Conservation (phyloP, 1,140 invertebrate species). For the Saccostrea cuccullata region DNA sequence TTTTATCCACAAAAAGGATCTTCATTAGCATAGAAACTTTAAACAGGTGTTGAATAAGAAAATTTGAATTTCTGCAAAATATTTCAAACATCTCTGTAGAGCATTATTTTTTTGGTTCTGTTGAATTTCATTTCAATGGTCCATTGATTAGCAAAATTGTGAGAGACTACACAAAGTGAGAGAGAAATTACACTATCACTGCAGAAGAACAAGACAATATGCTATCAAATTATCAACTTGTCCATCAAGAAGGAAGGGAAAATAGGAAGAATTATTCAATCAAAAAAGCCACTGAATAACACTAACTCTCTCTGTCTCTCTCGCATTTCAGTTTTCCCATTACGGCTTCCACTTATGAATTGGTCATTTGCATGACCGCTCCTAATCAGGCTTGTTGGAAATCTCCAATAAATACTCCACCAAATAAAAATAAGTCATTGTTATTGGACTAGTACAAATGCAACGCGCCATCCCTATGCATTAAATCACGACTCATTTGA, state of each 20-base stretch:
- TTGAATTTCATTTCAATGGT: background rate
- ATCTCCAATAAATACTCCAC: constrained; percentile 28
- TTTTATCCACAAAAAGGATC: background rate
- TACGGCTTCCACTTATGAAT: constrained; percentile 24
- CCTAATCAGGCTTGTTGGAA: background rate
- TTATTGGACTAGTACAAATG: constrained; percentile 10
- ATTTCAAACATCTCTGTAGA: background rate
- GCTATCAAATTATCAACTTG: constrained; percentile 31
- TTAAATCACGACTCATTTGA: constrained; percentile 40
- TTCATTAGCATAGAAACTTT: background rate
- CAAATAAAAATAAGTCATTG: constrained; percentile 33
- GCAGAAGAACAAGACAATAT: constrained; percentile 20
- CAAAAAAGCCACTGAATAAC: constrained; percentile 31
- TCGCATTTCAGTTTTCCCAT: constrained; percentile 28
- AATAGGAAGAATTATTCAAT: constrained; percentile 38
- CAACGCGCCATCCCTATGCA: constrained; percentile 19
- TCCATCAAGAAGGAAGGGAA: background rate
- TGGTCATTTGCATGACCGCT: constrained; percentile 43
- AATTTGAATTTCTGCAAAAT: background rate
- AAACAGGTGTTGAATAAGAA: background rate
- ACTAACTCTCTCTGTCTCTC: constrained; percentile 30
- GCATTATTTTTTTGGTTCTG: background rate
- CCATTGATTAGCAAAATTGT: constrained; percentile 11
- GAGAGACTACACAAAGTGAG: background rate
- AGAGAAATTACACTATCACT: background rate